A percentile compares a stretch with the other conserved stretches of the same genome.
phyloP scores from a whole-genome alignment of 2,113 vertebrate genomes.

The Ammodytes dubius region DNA sequence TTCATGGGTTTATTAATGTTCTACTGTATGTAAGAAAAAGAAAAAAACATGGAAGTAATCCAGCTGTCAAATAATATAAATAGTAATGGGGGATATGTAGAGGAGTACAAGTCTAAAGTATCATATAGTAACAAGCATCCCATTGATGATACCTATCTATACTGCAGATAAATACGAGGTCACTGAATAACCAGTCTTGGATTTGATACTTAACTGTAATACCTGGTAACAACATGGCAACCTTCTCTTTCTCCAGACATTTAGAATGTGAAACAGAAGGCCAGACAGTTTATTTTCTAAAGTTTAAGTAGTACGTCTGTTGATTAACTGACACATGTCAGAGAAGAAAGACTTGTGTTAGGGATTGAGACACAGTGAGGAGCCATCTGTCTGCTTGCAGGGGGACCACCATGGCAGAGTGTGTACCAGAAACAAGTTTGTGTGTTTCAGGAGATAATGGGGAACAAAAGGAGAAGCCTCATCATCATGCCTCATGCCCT shows the following conservation, averaged over 20 bases:
- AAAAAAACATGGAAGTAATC: no score
- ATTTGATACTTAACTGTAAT: no score
- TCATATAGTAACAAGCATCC: no score
- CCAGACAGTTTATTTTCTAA: not conserved
- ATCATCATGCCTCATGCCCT: slow-evolving; percentile 30
- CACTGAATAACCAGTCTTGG: not conserved
- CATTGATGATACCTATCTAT: no score
- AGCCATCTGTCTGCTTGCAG: slow-evolving; percentile 64
- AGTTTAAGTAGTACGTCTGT: not conserved
- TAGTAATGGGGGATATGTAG: no score
- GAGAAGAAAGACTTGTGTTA: slow-evolving; percentile 10
- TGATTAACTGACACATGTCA: slow-evolving; percentile 16
- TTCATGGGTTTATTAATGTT: no score
- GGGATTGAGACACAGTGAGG: not conserved
- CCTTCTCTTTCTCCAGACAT: not conserved
- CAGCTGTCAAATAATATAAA: no score
- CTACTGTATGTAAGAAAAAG: no score
- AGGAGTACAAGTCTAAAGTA: no score
- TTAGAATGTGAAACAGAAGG: not conserved
- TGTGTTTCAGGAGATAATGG: slow-evolving; percentile 72
- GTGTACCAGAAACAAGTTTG: slow-evolving; percentile 35
- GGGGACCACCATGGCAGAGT: slow-evolving; percentile 48
- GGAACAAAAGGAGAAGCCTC: slow-evolving; percentile 55
- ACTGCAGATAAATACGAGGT: no score
- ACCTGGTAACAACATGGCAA: no score